Conservation (phyloP, 1,140 invertebrate species). For the Hesperophylax magnus region DNA sequence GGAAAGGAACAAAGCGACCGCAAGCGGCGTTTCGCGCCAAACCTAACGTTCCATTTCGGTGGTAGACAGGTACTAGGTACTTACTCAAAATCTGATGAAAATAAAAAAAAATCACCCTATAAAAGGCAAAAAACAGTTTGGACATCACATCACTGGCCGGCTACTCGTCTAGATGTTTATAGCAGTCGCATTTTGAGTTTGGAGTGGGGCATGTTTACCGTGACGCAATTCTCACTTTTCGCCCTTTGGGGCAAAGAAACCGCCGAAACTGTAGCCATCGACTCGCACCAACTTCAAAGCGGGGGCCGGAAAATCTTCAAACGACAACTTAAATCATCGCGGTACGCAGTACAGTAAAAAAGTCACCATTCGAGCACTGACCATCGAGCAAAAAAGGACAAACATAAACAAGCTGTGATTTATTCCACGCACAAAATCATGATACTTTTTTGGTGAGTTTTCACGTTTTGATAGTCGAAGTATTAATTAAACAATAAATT, state of each 20-base stretch:
- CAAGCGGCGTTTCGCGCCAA: no score
- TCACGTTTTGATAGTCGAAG: background rate
- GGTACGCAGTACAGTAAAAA: constrained; percentile 12
- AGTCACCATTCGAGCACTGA: background rate
- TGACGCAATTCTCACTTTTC: constrained; percentile 1
- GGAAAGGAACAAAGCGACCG: no score
- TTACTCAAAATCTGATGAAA: background rate
- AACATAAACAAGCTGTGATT: background rate
- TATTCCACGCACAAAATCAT: background rate
- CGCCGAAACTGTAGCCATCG: background rate
- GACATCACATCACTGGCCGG: background rate
- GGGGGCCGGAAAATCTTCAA: background rate
- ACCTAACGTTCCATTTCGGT: no score
- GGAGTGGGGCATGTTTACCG: background rate
- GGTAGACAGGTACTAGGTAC: background rate
- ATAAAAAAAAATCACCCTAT: background rate
- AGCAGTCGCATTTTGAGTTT: background rate
- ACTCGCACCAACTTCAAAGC: constrained; percentile 6
- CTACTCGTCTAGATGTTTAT: background rate
- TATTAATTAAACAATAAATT: no score
- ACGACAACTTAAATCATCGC: constrained; percentile 25
- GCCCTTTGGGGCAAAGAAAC: background rate
- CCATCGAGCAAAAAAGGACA: background rate
- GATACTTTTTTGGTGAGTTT: background rate
- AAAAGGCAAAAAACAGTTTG: background rate